A percentile compares a stretch with the other conserved stretches of the same genome.
These are phyloP conservation scores for Ceyx cyanopectus DNA, from an alignment of 2,113 vertebrate species.

Conservation along the genomic window DNA sequence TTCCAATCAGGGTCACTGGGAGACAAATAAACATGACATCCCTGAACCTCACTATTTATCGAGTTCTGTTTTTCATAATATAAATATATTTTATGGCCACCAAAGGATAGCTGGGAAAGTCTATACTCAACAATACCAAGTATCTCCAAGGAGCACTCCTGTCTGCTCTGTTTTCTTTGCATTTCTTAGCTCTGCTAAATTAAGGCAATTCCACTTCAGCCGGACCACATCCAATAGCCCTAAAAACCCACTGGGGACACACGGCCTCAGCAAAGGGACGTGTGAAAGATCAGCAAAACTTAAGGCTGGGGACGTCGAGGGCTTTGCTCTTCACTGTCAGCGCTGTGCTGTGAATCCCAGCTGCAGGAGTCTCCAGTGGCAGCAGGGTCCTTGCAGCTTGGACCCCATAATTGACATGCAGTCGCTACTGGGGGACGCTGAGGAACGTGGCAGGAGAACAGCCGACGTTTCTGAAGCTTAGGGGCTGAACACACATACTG, in stretches of 20 bases:
- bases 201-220: constrained; percentile 45
- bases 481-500: background rate
- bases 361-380: background rate
- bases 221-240: background rate
- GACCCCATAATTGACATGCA: background rate
- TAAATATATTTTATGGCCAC: constrained; percentile 54
- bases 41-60: constrained; percentile 40
- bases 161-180: constrained; percentile 45
- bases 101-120: constrained; percentile 62
- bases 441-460: background rate
- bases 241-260: constrained; percentile 22
- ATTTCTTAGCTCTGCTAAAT: constrained; percentile 40
- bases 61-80: constrained; percentile 4
- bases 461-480: background rate
- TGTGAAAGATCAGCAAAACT: constrained; percentile 23
- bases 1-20: constrained; percentile 43
- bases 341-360: background rate
- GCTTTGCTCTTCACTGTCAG: background rate
- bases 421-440: background rate
- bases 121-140: constrained; percentile 23
- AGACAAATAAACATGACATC: constrained; percentile 55
- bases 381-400: background rate
- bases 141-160: constrained; percentile 51
- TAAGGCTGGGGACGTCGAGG: background rate
- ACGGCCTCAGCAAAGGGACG: constrained; percentile 17